A percentile compares a stretch with the other conserved stretches of the same genome.
Evolutionary conservation across 2,797 vertebrate species (phyloP).

Genomic region (Apodemus agrarius): DNA sequence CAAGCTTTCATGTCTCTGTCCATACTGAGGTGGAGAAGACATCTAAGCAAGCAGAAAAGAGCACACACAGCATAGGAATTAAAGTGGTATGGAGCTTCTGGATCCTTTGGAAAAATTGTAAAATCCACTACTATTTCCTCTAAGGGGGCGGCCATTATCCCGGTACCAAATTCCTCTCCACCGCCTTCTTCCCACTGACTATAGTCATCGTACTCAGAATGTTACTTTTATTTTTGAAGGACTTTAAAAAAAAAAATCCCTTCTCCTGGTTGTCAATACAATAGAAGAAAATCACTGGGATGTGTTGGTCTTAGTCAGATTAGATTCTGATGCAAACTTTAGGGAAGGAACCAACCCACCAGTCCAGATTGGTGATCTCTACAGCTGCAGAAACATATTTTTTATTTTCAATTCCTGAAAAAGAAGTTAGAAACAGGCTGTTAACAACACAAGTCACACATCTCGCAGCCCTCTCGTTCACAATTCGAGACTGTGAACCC

Average conservation of each 20-base stretch:
- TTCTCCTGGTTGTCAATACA: neutral
- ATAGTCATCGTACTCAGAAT: neutral
- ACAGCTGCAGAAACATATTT: conserved; percentile 80
- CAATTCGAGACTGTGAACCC: conserved; percentile 12
- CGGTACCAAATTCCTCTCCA: neutral
- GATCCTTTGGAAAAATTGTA: neutral
- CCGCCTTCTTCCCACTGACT: neutral
- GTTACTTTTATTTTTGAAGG: neutral
- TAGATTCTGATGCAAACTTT: conserved; percentile 21
- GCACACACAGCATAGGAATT: neutral
- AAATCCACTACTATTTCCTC: neutral
- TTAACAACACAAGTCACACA: conserved; percentile 50
- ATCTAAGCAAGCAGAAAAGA: neutral
- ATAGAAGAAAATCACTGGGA: conserved; percentile 26
- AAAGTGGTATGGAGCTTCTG: neutral
- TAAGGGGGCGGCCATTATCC: neutral
- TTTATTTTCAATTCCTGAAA: conserved; percentile 80
- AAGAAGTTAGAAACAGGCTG: conserved; percentile 75
- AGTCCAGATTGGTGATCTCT: conserved; percentile 80
- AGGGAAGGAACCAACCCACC: conserved; percentile 73
- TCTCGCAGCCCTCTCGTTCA: conserved; percentile 57
- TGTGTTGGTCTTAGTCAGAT: conserved; percentile 22
- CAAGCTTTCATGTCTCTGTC: neutral
- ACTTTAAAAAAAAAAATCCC: neutral
- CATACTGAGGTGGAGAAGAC: neutral